phyloP scores from a whole-genome alignment of 2,888 invertebrate species.

The Coenonympha glycerion region DNA sequence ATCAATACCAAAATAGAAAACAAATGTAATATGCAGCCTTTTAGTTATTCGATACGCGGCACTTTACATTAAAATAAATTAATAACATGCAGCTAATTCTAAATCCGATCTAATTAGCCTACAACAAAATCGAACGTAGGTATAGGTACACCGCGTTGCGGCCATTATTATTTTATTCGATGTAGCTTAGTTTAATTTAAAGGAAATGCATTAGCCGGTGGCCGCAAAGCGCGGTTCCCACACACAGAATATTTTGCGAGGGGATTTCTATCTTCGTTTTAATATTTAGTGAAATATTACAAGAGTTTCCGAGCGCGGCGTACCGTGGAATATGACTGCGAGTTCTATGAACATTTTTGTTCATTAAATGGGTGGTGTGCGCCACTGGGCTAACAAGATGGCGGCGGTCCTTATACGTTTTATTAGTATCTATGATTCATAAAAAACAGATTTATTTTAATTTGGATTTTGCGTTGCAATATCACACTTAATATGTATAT shows the following conservation, averaged over 20 bases:
- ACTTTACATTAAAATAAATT: constrained; percentile 13
- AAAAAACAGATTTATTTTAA: neutral
- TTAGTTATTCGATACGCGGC: constrained; percentile 9
- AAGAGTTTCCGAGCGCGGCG: constrained; percentile 29
- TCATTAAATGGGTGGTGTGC: constrained; percentile 30
- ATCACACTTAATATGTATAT: no score
- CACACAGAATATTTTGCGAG: constrained; percentile 34
- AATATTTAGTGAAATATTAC: constrained; percentile 41
- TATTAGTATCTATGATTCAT: neutral
- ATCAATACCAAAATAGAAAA: neutral
- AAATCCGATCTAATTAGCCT: constrained; percentile 28
- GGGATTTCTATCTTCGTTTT: constrained; percentile 37
- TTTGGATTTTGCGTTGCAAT: no score
- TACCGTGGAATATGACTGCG: constrained; percentile 31
- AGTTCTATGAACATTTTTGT: constrained; percentile 32
- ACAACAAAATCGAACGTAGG: constrained; percentile 31
- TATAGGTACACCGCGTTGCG: no score
- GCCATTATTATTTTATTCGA: constrained; percentile 34
- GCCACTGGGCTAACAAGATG: constrained; percentile 11
- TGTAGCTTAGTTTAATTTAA: constrained; percentile 51
- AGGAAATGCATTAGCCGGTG: constrained; percentile 45
- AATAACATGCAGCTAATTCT: constrained; percentile 12
- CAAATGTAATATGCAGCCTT: neutral
- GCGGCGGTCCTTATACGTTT: neutral
- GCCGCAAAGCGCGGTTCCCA: constrained; percentile 48